These are phyloP conservation scores for Gastrophryne carolinensis DNA, from an alignment of 2,797 vertebrate genomes.

Conservation along the genomic window DNA sequence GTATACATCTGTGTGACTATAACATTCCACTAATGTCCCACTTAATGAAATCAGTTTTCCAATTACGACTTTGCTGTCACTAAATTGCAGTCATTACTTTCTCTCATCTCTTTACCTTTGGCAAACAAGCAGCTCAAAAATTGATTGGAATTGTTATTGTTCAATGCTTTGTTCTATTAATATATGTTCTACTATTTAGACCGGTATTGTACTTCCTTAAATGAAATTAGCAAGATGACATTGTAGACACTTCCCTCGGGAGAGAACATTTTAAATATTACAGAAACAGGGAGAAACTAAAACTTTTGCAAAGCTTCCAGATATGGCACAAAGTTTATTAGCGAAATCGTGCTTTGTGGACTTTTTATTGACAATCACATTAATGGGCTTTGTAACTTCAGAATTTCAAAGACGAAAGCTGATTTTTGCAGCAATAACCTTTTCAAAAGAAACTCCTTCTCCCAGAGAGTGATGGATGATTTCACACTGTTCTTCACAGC, in stretches of 20 bases:
- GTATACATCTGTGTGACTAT: slow-evolving; percentile 8
- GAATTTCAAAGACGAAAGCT: slow-evolving; percentile 18
- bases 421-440: slow-evolving; percentile 27
- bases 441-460: slow-evolving; percentile 14
- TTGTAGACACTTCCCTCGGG: not conserved
- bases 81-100: slow-evolving; percentile 30
- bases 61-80: slow-evolving; percentile 34
- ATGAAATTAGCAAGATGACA: slow-evolving; percentile 21
- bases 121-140: slow-evolving; percentile 35
- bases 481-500: slow-evolving; percentile 29
- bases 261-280: not conserved
- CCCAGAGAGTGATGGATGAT: slow-evolving; percentile 28
- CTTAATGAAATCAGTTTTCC: slow-evolving; percentile 37
- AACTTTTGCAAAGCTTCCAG: not conserved
- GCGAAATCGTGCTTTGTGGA: not conserved
- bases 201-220: slow-evolving; percentile 29
- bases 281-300: not conserved
- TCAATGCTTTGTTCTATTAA: slow-evolving; percentile 25
- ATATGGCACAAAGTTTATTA: slow-evolving; percentile 11
- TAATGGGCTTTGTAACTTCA: slow-evolving; percentile 30
- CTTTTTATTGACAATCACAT: slow-evolving; percentile 9
- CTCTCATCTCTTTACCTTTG: slow-evolving; percentile 35
- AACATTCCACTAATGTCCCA: slow-evolving; percentile 30
- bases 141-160: slow-evolving; percentile 13
- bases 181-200: slow-evolving; percentile 39